Conservation (phyloP, 2,113 vertebrate genomes). For the Pelusios castaneus region DNA sequence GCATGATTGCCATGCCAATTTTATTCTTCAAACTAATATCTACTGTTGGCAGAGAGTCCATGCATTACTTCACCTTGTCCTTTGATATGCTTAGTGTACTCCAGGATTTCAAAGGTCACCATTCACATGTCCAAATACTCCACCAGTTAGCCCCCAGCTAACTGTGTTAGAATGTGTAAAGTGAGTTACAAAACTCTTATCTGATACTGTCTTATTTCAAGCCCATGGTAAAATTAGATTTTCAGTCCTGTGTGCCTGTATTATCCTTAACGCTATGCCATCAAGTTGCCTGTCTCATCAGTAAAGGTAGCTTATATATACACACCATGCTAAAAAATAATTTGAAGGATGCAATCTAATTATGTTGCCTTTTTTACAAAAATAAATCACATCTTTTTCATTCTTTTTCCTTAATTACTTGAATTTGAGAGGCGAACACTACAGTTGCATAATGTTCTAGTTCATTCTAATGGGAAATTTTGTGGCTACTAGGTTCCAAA, state of each 20-base stretch:
- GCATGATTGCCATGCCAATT: background rate
- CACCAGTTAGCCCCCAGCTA: background rate
- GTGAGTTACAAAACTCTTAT: background rate
- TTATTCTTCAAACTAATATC: background rate
- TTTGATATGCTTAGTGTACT: background rate
- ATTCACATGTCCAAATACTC: background rate
- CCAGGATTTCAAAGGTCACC: background rate
- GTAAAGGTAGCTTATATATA: constrained; percentile 5
- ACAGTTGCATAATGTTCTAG: background rate
- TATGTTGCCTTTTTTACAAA: fast-evolving
- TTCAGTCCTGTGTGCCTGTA: background rate
- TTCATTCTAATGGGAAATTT: background rate
- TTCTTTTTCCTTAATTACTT: background rate
- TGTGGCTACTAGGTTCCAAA: background rate
- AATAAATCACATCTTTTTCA: background rate
- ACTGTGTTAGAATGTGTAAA: background rate
- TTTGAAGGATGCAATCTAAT: background rate
- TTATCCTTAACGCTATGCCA: background rate
- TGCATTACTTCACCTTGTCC: background rate
- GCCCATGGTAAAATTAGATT: background rate
- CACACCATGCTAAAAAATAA: background rate
- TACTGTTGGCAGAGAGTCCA: background rate
- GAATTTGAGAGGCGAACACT: background rate
- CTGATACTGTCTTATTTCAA: background rate
- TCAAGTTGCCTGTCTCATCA: background rate